Base-by-base conservation (phyloP, 2,113 vertebrate genomes). In the Ornithorhynchus anatinus region DNA sequence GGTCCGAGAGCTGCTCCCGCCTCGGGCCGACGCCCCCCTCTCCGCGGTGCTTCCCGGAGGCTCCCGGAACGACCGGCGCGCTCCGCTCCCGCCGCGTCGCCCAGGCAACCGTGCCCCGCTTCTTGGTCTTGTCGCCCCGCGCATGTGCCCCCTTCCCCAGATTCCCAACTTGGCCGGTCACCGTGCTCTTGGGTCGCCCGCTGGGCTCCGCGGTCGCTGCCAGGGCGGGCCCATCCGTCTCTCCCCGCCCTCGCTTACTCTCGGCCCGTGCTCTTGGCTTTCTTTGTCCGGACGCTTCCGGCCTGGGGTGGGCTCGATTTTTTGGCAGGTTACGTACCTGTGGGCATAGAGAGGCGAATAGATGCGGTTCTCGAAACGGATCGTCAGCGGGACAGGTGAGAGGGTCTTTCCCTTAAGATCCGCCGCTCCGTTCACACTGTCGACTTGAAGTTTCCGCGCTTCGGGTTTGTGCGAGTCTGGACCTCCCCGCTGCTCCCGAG, bases 201-300 rank as follows among this genome's bases (percentile, higher is more conserved):
- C 87, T 76, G 87, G 92, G 90, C 89, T 92, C 92, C 92, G 86
- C 69, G 7, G 86, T 91, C 87, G 88, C 87, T 91, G 89, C 82
- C 84, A 89, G 92, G 89, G 86, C 91, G 87, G 88, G 86, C 92
- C 91, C 91, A 93, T 92, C 93, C 91, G 89, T 89, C 71, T 82
- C 79, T 84, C 33, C 75, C 84, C 88, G 91, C 81, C 86, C n/a
- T n/a, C n/a, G n/a, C n/a, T n/a, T n/a, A 88, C 85, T 88, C 69
- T 90, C 81, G 81, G 88, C 92, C 92, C 57, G 86, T 76, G 80
- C 90, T 85, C 87, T 92, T 91, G 92, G 88, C 89, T 93, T 90
- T 84, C 80, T 87, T 79, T 88, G 88, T 92, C 87, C 85, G 75
- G 92, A 92, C 92, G 91, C 89, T 93, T 89, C 72, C 73, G 85